A percentile compares a stretch with the other conserved stretches of the same genome.
Conservation (phyloP, 2,888 invertebrate genomes). For the Lasioglossum calceatum region DNA sequence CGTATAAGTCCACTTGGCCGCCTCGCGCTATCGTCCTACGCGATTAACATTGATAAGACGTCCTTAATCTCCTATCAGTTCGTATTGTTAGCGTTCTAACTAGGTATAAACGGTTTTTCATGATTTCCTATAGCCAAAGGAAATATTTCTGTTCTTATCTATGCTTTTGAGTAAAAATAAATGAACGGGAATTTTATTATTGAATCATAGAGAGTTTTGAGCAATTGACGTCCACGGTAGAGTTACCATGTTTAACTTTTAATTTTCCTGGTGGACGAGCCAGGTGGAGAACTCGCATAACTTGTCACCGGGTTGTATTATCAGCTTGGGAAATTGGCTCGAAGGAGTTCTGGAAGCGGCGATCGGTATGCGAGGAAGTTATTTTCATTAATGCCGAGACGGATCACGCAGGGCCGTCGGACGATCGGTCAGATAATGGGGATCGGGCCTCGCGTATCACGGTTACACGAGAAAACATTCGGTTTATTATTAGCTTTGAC, state of each 20-base stretch:
- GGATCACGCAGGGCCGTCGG: neutral
- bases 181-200: neutral
- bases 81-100: neutral
- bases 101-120: neutral
- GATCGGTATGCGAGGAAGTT: neutral
- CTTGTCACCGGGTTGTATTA: neutral
- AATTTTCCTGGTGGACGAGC: neutral
- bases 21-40: slow-evolving; percentile 23
- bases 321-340: slow-evolving; percentile 13
- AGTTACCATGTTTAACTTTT: neutral
- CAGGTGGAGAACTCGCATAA: neutral
- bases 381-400: slow-evolving; percentile 20
- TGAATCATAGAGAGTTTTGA: neutral
- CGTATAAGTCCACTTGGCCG: slow-evolving; percentile 34
- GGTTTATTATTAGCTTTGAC: slow-evolving; percentile 53
- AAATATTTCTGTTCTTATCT: neutral
- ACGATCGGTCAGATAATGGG: slow-evolving; percentile 27
- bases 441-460: slow-evolving; percentile 32
- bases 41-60: slow-evolving; percentile 34
- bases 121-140: neutral
- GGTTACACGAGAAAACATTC: slow-evolving; percentile 25
- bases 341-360: neutral
- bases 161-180: neutral
- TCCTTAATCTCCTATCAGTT: neutral
- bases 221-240: fast-evolving